Conservation (phyloP, 2,888 invertebrate genomes). For the Dexiosoma caninum region DNA sequence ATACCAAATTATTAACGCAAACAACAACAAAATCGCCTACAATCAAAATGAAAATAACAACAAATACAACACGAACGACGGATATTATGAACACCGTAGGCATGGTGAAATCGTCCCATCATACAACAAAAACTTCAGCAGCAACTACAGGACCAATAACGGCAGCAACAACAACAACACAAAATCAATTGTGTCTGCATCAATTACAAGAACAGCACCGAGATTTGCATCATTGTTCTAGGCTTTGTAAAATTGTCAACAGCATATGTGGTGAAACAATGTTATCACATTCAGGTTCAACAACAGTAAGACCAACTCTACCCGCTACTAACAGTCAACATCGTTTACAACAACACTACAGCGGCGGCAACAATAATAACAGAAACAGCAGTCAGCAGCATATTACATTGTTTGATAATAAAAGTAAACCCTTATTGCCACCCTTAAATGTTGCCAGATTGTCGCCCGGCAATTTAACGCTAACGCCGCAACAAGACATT, state of each 20-base stretch:
- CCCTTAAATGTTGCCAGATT: constrained; percentile 42
- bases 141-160: constrained; percentile 27
- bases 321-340: constrained; percentile 25
- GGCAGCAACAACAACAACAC: not conserved
- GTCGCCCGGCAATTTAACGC: constrained; percentile 17
- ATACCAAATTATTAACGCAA: constrained; percentile 13
- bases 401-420: constrained; percentile 40
- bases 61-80: constrained; percentile 7
- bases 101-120: constrained; percentile 40
- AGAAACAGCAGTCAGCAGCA: constrained; percentile 18
- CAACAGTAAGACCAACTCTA: constrained; percentile 68
- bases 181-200: too few species aligned
- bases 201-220: constrained; percentile 51
- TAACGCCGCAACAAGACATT: constrained; percentile 19
- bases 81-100: constrained; percentile 27
- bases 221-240: constrained; percentile 73
- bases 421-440: constrained; percentile 54
- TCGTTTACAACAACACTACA: constrained; percentile 30
- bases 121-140: constrained; percentile 1
- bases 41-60: constrained; percentile 28
- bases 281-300: constrained; percentile 71
- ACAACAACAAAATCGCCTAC: constrained; percentile 12
- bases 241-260: constrained; percentile 72
- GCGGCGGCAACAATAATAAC: constrained; percentile 40
- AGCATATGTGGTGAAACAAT: constrained; percentile 73